These are phyloP conservation scores for Capra hircus DNA, from an alignment of 2,113 vertebrate species.

Conservation along the genomic window DNA sequence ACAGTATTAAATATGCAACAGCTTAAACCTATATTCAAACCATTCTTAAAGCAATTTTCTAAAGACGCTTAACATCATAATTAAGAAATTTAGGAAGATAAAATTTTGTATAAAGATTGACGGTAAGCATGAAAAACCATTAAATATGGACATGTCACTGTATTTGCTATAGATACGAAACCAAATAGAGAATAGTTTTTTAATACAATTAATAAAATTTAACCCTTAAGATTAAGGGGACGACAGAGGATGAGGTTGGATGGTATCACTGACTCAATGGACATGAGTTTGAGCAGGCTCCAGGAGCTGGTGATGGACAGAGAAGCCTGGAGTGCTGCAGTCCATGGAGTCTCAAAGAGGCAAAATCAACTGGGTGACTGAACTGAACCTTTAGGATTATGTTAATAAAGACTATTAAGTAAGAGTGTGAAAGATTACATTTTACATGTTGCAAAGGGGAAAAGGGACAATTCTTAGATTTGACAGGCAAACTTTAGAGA, in stretches of 20 bases:
- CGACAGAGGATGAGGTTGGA: background rate
- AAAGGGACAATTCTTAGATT: background rate
- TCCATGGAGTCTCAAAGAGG: background rate
- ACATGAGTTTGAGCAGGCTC: background rate
- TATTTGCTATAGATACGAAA: background rate
- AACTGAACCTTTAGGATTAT: background rate
- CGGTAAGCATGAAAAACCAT: background rate
- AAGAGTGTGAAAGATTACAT: background rate
- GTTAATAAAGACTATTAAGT: background rate
- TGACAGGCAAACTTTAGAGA: background rate
- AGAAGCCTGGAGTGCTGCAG: background rate
- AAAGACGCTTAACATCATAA: background rate
- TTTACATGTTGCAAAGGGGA: background rate
- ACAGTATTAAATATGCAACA: background rate
- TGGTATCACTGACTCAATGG: background rate
- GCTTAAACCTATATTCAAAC: background rate
- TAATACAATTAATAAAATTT: background rate
- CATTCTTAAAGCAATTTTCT: background rate
- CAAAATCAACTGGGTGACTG: background rate
- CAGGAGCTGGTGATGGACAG: background rate
- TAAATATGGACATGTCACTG: background rate
- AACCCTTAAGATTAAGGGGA: background rate
- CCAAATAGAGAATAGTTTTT: background rate
- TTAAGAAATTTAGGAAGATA: constrained; percentile 1
- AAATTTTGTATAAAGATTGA: background rate